These are phyloP conservation scores for Megaceryle torquata DNA, from an alignment of 2,113 vertebrate genomes.

Conservation along the genomic window DNA sequence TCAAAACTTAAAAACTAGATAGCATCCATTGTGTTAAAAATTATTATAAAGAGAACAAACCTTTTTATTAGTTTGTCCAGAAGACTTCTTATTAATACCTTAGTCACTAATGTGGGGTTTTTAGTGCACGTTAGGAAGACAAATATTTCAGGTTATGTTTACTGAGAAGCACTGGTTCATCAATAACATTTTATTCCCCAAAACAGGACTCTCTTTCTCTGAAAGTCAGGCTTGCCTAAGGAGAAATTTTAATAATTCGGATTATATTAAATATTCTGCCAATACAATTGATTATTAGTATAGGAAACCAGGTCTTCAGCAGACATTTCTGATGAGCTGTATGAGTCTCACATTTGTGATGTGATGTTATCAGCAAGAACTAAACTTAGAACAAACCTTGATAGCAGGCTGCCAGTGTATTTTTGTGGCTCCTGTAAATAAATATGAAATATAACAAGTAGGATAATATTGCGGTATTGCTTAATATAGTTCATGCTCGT, in stretches of 20 bases:
- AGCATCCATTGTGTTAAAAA: not conserved
- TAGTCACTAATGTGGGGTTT: not conserved
- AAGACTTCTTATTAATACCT: not conserved
- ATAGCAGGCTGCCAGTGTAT: not conserved
- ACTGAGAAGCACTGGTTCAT: not conserved
- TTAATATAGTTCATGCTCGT: constrained; percentile 29
- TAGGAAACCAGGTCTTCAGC: not conserved
- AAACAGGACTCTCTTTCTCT: not conserved
- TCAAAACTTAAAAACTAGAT: not conserved
- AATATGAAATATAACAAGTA: constrained; percentile 20
- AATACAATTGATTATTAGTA: not conserved
- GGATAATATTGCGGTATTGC: constrained; percentile 30
- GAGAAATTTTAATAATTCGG: not conserved
- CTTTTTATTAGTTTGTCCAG: not conserved
- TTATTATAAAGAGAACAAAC: not conserved
- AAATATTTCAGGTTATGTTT: not conserved
- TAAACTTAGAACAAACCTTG: not conserved
- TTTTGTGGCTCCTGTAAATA: constrained; percentile 42
- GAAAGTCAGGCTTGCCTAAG: not conserved
- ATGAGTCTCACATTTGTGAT: not conserved
- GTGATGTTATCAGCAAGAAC: not conserved
- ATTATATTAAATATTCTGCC: not conserved
- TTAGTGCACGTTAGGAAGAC: not conserved
- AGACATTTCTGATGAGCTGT: not conserved
- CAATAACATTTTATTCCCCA: not conserved